Percentiles rank a stretch among this genome's conserved stretches.
phyloP scores from a whole-genome alignment of 2,888 invertebrate genomes.

The Diloba caeruleocephala region DNA sequence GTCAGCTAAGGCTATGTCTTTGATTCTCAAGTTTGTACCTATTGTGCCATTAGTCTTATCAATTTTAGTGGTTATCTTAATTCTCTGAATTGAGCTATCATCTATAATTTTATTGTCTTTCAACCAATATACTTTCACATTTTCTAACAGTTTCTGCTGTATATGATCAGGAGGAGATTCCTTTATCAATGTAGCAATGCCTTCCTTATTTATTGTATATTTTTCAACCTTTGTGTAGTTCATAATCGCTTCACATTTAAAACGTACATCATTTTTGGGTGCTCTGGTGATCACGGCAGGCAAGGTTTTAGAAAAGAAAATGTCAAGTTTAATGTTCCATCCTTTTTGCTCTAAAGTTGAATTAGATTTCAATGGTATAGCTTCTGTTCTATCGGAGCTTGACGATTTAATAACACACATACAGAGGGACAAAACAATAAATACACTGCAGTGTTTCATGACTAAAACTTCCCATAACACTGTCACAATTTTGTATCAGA shows the following conservation, averaged over 20 bases:
- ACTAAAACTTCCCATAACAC: constrained; percentile 82
- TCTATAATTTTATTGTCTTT: constrained; percentile 73
- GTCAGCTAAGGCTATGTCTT: constrained; percentile 68
- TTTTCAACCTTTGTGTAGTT: constrained; percentile 82
- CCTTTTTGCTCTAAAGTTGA: constrained; percentile 76
- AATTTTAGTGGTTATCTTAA: constrained; percentile 76
- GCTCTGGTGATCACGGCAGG: constrained; percentile 70
- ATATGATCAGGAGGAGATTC: constrained; percentile 81
- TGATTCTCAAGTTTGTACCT: constrained; percentile 75
- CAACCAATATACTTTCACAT: constrained; percentile 82
- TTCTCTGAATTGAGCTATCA: constrained; percentile 61
- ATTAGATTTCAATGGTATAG: constrained; percentile 70
- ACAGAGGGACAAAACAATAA: constrained; percentile 77
- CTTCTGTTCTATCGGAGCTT: constrained; percentile 68
- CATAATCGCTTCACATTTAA: constrained; percentile 83
- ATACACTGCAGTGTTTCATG: constrained; percentile 82
- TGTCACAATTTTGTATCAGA: constrained; percentile 28
- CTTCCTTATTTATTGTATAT: constrained; percentile 79
- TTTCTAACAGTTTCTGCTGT: constrained; percentile 77
- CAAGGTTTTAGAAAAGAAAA: constrained; percentile 80
- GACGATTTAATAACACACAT: constrained; percentile 71
- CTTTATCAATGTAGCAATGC: constrained; percentile 73
- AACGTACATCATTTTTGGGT: constrained; percentile 71
- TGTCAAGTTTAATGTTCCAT: constrained; percentile 84
- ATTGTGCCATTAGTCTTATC: constrained; percentile 81